Evolutionary conservation across 2,113 vertebrate genomes (phyloP), one percentile per base, ranked within the genome.

Genomic region (Percina caprodes): DNA sequence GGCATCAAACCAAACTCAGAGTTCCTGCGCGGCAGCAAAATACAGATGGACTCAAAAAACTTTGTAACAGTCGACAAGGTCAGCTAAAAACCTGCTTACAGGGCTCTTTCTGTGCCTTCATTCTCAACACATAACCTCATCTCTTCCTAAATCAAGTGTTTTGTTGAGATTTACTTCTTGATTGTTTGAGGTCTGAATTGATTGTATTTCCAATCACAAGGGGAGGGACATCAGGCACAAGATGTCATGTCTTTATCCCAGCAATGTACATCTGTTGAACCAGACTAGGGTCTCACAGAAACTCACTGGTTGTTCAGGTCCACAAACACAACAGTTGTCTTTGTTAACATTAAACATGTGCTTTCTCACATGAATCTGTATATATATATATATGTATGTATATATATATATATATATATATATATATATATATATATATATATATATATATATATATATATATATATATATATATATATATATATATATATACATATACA

Each of bases 1-100:
- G 97, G 97, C 3, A 93, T 93, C 0, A 26, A n/a, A 19, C 95
- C 96, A 0, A 96, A 85, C 84, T 95, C 96, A 0, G 78, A 86
- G 0, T 96, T 95, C 42, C 90, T 97, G 69, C 88, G 86, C 42
- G 93, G 74, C 65, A 96, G 92, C 70, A 76, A 89, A 69, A 58
- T 97, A 0, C 59, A 84, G 49, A 93, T 92, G 67, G 94, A 96
- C 8, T 80, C 80, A 2, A 94, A 89, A 9, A 92, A 92, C 11
- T 93, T 91, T 82, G 88, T 97, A 66, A 86, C 86, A 26, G 96
- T 97, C 4, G 92, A 97, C 42, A 92, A 96, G 95, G 97, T 97
- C 48, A 74, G 94, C 6, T 4, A 18, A 26, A 39, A 15, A 42
- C 35, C 67, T 26, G 16, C 11, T 24, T 19, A 33, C 23, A 35